Evolutionary conservation across 1,140 invertebrate species (phyloP), one percentile per base, ranked within the genome.

Genomic region (Temnothorax longispinosus): DNA sequence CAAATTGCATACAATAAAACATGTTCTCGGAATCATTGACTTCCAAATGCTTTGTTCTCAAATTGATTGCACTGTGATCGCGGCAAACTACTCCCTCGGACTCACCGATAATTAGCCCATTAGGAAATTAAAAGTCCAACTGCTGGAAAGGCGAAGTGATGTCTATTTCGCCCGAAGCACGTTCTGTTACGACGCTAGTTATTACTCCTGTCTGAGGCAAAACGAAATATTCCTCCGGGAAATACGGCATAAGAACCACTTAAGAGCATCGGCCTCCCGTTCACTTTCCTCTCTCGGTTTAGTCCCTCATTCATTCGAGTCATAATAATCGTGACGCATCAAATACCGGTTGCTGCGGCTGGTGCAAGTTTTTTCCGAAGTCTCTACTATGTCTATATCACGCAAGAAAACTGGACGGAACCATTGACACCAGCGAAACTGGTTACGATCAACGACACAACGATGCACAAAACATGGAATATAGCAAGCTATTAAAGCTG

Each of bases 211-310:
- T 78, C 82, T 78, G 84, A 81, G 74, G 67, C 88, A 80, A 84
- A 90, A 91, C 86, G 82, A 90, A 92, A 91, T 91, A 91, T 91
- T 69, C 88, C 91, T 72, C 78, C 60, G 88, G 90, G 87, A 92
- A 92, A 91, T 92, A 89, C 78, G 74, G 69, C 77, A 84, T 90
- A 91, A 91, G 89, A 88, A 86, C 88, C 80, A 71, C 84, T 92
- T 88, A 91, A 90, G 86, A 91, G 88, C 85, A 75, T 87, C 78
- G 87, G 78, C 71, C 71, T 77, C 50, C 41, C 47, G 52, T 81
- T 67, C 75, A 67, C 64, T 65, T 72, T 56, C 62, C 35, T 81
- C 85, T 50, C 10, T 62, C 52, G 47, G 35, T 27, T 62, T 69
- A 44, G 44, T 50, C 35, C 10, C 27, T 41, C 74, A 65, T 78